Base-by-base conservation (phyloP, 2,113 vertebrate species). In the Blennius ocellaris region DNA sequence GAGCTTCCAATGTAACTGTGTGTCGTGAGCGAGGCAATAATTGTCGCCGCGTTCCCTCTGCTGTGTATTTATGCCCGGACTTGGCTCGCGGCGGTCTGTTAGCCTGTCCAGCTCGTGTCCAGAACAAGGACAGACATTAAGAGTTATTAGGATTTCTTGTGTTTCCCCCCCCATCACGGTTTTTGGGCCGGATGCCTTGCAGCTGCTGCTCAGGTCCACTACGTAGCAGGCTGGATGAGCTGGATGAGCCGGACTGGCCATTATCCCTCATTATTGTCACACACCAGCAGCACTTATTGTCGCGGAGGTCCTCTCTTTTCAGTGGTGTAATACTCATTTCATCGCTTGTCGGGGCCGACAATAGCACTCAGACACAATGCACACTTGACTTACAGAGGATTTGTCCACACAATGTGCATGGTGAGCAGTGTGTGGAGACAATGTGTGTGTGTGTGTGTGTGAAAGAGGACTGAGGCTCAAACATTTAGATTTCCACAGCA, bases 181-280 rank as follows among this genome's bases (percentile, higher is more conserved):
- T 69, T 73, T 47, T 41, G 40, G 45, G 58, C 11, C 62, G 48
- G 44, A 47, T 62, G 12, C 51, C 50, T 40, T 37, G 11, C 38
- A 51, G 37, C 44, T 37, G 51, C 36, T 60, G 45, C 30, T 64
- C 56, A 16, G 11, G 36, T 30, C 11, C 11, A 47, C 48, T 16
- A 11, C 66, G 15, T 41, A 48, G 72, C 50, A 39, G 37, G 21
- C 49, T 38, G 21, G 21, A 30, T 30, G 21, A 30, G 21, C 21
- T 30, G 58, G 47, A 53, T n/a, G 58, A 53, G 38, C 36, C 0
- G 6, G 12, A 30, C 59, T 44, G 44, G 7, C 59, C 69, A 39
- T 80, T 52, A 69, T 80, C 41, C 41, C 38, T 72, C 57, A 40
- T 80, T 75, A 69, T 69, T 37, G 40, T 43, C 56, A 61, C 0